Base-by-base conservation (phyloP, 1,140 invertebrate genomes). In the Drosophila kepulauana region DNA sequence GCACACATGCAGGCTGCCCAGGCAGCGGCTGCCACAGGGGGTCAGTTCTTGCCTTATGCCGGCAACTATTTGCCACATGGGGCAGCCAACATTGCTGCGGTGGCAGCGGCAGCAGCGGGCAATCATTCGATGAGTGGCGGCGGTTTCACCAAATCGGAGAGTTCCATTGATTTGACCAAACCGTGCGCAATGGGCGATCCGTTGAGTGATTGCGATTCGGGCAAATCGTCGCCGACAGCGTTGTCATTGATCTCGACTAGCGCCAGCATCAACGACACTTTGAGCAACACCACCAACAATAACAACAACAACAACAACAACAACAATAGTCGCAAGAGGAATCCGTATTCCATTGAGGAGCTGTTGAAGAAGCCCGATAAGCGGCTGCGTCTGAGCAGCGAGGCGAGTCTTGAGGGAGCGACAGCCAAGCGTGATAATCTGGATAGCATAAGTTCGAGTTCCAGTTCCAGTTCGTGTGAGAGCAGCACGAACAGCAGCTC, bases 341-440 rank as follows among this genome's bases (percentile, higher is more conserved):
- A 97, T 92, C 96, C 96, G 0, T 97, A 97, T 87, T 97, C 96
- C 0, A 98, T 98, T 81, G 97, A 98, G 86, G 97, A 97, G 86
- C 87, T 98, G 5, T 82, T 98, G 3, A 97, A 97, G 81, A 97
- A 97, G 73, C 96, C 96, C 5, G 95, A 95, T 64, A 95, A 95
- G 38, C 90, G 90, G 4, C 48, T 87, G 5, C 84, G 91, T 1
- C 52, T 88, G 0, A 73, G 52, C 15, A 71, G 73, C 56, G 35
- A 75, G 15, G 41, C 41, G n/a, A 93, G 59, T 89, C 38, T 68
- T 5, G n/a, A 58, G 43, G 43, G 45, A 57, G 46, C 51, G 11
- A 35, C 49, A 6, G 11, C 46, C 5, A 75, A 75, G 20, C 30
- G 48, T 30, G 71, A 79, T 58, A 68, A 77, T 20, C 5, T 88